phyloP scores from a whole-genome alignment of 1,140 invertebrate species.

The Diprion similis region DNA sequence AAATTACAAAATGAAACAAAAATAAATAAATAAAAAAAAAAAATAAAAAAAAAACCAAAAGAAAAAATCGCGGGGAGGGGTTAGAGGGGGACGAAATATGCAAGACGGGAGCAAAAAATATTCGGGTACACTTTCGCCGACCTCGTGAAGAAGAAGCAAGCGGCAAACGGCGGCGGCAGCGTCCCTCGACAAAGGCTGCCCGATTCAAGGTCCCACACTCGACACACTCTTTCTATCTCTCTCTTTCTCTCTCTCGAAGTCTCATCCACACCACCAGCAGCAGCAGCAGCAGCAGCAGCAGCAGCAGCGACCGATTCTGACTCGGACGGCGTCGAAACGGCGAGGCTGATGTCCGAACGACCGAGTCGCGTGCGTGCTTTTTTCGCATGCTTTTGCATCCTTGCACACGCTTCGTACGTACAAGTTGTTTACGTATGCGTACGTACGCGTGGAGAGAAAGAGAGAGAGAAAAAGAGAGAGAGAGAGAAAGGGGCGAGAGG shows the following conservation, averaged over 20 bases:
- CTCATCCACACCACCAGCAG: background rate
- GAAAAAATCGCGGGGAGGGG: background rate
- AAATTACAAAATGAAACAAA: constrained; percentile 23
- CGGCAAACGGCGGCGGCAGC: constrained; percentile 39
- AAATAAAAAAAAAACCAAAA: constrained; percentile 12
- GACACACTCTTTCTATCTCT: constrained; percentile 16
- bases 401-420: background rate
- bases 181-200: constrained; percentile 61
- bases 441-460: too few relatives aligned
- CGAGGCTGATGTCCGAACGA: background rate
- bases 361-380: background rate
- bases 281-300: too few relatives aligned
- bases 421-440: background rate
- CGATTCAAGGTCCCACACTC: constrained; percentile 61
- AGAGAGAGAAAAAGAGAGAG: too few relatives aligned
- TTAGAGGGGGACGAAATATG: constrained; percentile 33
- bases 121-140: constrained; percentile 63
- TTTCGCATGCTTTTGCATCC: background rate
- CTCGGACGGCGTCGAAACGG: background rate
- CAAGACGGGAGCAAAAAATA: constrained; percentile 57
- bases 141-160: constrained; percentile 47
- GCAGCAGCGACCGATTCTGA: background rate
- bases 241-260: background rate
- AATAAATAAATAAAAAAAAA: constrained; percentile 19
- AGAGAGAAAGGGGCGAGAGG: too few relatives aligned